Evolutionary conservation across 2,113 vertebrate genomes (phyloP).

Genomic region (Nerophis lumbriciformis): DNA sequence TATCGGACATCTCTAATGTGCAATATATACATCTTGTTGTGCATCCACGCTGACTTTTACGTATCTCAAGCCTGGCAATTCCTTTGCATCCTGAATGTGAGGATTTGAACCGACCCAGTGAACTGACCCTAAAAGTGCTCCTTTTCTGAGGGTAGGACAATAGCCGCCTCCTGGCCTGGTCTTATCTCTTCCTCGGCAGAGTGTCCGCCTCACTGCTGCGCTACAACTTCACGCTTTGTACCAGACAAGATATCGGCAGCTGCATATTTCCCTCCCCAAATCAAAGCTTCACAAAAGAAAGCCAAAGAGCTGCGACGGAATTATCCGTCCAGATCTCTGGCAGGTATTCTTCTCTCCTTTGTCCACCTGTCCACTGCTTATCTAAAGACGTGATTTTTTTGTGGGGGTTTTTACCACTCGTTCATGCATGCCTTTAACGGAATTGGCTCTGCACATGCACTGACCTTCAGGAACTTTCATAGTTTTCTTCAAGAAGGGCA

Average conservation of each 20-base stretch:
- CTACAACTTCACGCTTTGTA: constrained; percentile 24
- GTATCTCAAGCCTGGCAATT: too few species aligned
- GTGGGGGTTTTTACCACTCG: constrained; percentile 11
- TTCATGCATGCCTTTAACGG: constrained; percentile 45
- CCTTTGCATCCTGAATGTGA: not conserved
- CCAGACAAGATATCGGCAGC: constrained; percentile 42
- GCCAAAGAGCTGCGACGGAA: constrained; percentile 36
- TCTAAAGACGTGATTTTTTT: constrained; percentile 41
- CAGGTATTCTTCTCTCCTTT: constrained; percentile 33
- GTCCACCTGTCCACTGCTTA: constrained; percentile 57
- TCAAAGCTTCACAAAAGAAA: constrained; percentile 62
- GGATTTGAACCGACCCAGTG: too few species aligned
- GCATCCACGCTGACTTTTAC: too few species aligned
- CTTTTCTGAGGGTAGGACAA: constrained; percentile 29
- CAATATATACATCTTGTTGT: too few species aligned
- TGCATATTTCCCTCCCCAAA: constrained; percentile 54
- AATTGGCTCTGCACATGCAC: constrained; percentile 48
- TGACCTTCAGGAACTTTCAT: constrained; percentile 57
- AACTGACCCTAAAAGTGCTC: not conserved
- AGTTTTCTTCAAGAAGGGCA: not conserved
- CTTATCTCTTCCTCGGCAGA: constrained; percentile 52
- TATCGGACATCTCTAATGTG: too few species aligned
- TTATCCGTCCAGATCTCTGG: constrained; percentile 64
- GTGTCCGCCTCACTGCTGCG: constrained; percentile 40
- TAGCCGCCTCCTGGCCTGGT: constrained; percentile 49